Evolutionary conservation across 2,888 invertebrate genomes (phyloP).

Genomic region (Agrochola lychnidis): DNA sequence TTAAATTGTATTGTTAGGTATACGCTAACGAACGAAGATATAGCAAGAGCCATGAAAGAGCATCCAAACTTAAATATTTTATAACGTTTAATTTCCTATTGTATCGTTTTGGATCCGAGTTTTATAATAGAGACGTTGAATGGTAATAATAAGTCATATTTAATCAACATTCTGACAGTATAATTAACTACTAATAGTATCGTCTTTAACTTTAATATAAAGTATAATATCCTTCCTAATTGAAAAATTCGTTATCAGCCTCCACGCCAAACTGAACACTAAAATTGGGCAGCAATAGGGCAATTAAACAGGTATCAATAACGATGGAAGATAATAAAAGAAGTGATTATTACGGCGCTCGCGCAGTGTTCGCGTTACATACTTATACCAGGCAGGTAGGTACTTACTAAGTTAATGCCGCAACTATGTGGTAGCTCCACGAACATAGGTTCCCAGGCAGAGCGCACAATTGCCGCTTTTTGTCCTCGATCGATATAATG

Average conservation of each 20-base stretch:
- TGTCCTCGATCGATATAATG: constrained; percentile 81
- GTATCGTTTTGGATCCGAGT: neutral
- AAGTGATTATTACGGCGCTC: constrained; percentile 35
- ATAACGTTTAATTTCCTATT: neutral
- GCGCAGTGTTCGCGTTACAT: constrained; percentile 1
- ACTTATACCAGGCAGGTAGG: constrained; percentile 32
- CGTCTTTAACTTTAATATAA: neutral
- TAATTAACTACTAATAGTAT: constrained; percentile 22
- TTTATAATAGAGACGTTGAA: neutral
- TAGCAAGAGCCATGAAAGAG: neutral
- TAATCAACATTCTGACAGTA: neutral
- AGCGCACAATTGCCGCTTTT: constrained; percentile 80
- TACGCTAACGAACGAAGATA: neutral
- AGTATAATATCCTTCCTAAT: constrained; percentile 32
- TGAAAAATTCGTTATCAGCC: constrained; percentile 30
- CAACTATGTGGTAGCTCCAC: constrained; percentile 33
- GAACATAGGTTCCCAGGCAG: constrained; percentile 78
- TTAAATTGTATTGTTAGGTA: neutral
- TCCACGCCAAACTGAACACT: constrained; percentile 52
- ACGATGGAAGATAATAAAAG: constrained; percentile 50
- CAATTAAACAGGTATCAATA: constrained; percentile 45
- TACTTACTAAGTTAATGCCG: constrained; percentile 52
- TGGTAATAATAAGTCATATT: neutral
- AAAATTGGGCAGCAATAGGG: constrained; percentile 51
- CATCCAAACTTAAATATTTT: neutral